A percentile compares a stretch with the other conserved stretches of the same genome.
Evolutionary conservation across 2,113 vertebrate species (phyloP).

Genomic region (Panthera leo): DNA sequence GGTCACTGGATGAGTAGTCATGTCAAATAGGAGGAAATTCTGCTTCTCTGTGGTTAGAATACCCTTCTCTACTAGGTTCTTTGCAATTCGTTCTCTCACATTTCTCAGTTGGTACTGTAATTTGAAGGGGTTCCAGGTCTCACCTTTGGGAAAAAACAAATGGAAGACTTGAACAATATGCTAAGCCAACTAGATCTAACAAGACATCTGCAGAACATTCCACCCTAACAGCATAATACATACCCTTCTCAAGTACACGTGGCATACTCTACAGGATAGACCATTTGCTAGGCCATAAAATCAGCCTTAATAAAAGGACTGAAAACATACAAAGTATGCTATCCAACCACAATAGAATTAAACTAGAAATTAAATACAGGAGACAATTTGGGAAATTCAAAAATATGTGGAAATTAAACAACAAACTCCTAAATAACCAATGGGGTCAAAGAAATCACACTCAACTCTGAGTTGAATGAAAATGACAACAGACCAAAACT

Average conservation of each 20-base stretch:
- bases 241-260: not conserved
- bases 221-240: not conserved
- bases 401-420: constrained; percentile 17
- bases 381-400: not conserved
- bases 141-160: constrained; percentile 78
- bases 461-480: not conserved
- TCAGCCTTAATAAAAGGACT: not conserved
- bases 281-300: not conserved
- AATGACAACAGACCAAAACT: not conserved
- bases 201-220: not conserved
- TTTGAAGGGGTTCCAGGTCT: constrained; percentile 93
- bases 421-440: not conserved
- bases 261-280: not conserved
- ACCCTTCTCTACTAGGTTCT: constrained; percentile 91
- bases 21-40: constrained; percentile 92
- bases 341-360: constrained; percentile 16
- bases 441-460: constrained; percentile 4
- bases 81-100: constrained; percentile 90
- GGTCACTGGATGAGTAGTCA: constrained; percentile 91
- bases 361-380: not conserved
- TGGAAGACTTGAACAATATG: not conserved
- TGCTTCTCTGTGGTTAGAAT: constrained; percentile 92
- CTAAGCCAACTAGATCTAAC: not conserved
- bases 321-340: not conserved
- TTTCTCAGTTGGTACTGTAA: constrained; percentile 91